Evolutionary conservation across 2,888 invertebrate species (phyloP).

Genomic region (Leucophora obtusa): DNA sequence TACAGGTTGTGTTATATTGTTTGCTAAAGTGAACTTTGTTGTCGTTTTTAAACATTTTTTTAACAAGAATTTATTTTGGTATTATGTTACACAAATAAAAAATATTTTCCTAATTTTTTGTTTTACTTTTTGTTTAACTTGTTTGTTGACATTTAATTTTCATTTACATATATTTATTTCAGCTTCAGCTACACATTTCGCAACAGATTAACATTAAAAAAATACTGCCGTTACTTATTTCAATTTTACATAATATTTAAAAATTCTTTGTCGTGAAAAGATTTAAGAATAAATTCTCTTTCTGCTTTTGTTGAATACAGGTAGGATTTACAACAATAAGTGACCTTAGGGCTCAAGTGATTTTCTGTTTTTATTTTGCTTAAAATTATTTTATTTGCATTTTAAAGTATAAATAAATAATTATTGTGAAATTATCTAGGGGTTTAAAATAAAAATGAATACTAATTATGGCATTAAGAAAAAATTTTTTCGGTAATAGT

Average conservation of each 20-base stretch:
- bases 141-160: constrained; percentile 56
- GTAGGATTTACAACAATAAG: neutral
- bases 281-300: neutral
- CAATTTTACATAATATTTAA: neutral
- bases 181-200: neutral
- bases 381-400: neutral
- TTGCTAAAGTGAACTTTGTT: neutral
- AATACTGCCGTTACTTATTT: neutral
- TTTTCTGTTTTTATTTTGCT: neutral
- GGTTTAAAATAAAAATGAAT: neutral
- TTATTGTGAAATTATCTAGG: constrained; percentile 21
- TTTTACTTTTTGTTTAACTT: constrained; percentile 1
- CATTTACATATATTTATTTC: constrained; percentile 49
- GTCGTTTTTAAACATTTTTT: neutral
- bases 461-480: neutral
- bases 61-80: neutral
- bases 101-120: constrained; percentile 33
- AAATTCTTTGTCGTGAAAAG: neutral
- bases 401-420: constrained; percentile 21
- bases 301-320: neutral
- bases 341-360: constrained; percentile 35
- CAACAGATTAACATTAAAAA: constrained; percentile 21
- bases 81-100: constrained; percentile 10
- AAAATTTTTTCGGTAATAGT: neutral
- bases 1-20: neutral